Percentiles rank a stretch among this genome's conserved stretches.
Conservation (phyloP, 2,888 invertebrate genomes). For the Phoenoteleia sp. region DNA sequence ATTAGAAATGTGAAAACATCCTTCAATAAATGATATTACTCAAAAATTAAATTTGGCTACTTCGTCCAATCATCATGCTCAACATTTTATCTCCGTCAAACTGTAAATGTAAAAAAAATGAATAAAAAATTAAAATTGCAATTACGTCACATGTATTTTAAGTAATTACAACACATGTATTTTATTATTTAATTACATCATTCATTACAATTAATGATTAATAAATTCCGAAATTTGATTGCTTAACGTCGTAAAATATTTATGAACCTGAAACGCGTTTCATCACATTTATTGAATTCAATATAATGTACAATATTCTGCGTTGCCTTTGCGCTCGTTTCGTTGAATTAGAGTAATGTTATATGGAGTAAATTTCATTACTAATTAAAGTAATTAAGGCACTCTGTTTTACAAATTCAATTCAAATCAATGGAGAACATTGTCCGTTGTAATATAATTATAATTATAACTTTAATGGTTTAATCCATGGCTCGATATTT, state of each 20-base stretch:
- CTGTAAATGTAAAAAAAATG: too few relatives aligned
- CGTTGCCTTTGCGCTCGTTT: conserved; percentile 24
- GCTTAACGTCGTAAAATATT: conserved; percentile 2
- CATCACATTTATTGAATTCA: conserved; percentile 20
- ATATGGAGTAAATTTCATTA: conserved; percentile 15
- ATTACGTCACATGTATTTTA: too few relatives aligned
- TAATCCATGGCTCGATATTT: too few relatives aligned
- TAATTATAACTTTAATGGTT: not conserved
- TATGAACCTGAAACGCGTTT: not conserved
- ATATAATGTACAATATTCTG: conserved; percentile 13
- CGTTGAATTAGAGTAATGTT: conserved; percentile 5
- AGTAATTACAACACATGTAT: too few relatives aligned
- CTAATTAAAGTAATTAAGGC: conserved; percentile 34
- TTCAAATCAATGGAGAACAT: not conserved
- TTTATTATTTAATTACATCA: too few relatives aligned
- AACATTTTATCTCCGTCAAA: too few relatives aligned
- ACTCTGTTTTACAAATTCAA: conserved; percentile 3
- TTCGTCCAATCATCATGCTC: too few relatives aligned
- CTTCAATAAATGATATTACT: too few relatives aligned
- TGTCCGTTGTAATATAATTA: conserved; percentile 8
- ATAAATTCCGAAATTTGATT: conserved; percentile 2
- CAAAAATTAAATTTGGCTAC: too few relatives aligned
- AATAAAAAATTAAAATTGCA: too few relatives aligned
- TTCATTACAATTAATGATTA: too few relatives aligned
- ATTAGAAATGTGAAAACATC: too few relatives aligned